phyloP scores from a whole-genome alignment of 1,140 invertebrate genomes.

The Euura lappo region DNA sequence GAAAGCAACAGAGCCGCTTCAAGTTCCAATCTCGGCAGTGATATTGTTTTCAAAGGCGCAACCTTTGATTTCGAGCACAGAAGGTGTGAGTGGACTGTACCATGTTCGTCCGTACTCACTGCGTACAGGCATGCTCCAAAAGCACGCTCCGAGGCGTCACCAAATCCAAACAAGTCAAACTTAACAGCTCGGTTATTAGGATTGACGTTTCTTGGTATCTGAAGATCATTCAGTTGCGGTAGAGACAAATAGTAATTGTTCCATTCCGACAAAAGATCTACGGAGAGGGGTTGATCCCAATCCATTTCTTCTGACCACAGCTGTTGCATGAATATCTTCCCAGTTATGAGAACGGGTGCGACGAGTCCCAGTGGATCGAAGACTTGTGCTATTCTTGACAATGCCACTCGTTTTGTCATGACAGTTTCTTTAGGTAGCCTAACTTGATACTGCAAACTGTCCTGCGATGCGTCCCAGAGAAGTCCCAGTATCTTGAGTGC shows the following conservation, averaged over 20 bases:
- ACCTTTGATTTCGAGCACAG: conserved; percentile 34
- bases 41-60: conserved; percentile 20
- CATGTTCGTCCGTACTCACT: conserved; percentile 12
- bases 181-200: conserved; percentile 8
- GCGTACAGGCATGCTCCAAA: conserved; percentile 32
- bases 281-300: conserved; percentile 42
- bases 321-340: conserved; percentile 45
- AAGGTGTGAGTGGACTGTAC: no score
- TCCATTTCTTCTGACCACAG: conserved; percentile 35
- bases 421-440: no score
- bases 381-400: conserved; percentile 42
- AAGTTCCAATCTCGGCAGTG: conserved; percentile 23
- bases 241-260: no score
- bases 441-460: no score
- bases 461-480: no score
- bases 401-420: conserved; percentile 36
- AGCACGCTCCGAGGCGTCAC: conserved; percentile 32
- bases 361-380: conserved; percentile 45
- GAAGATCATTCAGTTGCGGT: no score
- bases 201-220: no score
- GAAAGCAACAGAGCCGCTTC: conserved; percentile 13
- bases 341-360: conserved; percentile 39
- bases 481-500: no score
- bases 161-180: conserved; percentile 34
- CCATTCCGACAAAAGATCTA: conserved; percentile 30